Evolutionary conservation across 2,113 vertebrate species (phyloP).

Genomic region (Elephas maximus): DNA sequence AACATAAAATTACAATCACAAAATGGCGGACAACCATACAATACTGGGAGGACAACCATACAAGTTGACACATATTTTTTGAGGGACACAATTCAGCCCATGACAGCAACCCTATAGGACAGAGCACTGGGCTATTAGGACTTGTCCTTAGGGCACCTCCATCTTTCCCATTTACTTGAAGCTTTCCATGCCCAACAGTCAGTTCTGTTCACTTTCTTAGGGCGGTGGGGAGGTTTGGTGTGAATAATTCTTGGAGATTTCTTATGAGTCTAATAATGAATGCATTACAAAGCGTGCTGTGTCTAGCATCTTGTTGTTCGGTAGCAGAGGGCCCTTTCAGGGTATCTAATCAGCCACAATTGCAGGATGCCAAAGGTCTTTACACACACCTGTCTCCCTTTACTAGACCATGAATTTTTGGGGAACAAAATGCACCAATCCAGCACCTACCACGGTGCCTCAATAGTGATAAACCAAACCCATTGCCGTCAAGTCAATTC

Average conservation of each 20-base stretch:
- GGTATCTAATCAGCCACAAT: not conserved
- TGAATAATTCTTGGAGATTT: not conserved
- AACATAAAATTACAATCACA: too few species aligned
- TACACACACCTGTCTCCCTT: not conserved
- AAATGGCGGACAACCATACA: too few species aligned
- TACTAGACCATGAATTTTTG: not conserved
- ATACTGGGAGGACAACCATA: too few species aligned
- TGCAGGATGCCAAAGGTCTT: not conserved
- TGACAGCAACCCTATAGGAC: too few species aligned
- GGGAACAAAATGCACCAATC: not conserved
- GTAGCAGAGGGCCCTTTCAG: not conserved
- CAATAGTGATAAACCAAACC: not conserved
- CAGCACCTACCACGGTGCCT: not conserved
- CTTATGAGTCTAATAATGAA: not conserved
- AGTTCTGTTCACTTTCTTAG: not conserved
- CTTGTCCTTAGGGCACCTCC: not conserved
- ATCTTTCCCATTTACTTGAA: not conserved
- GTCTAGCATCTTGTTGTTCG: not conserved
- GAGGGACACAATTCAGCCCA: too few species aligned
- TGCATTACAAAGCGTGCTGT: not conserved
- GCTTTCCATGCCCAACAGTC: not conserved
- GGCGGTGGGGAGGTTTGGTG: not conserved
- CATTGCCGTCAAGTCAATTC: too few species aligned
- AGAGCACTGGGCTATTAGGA: too few species aligned
- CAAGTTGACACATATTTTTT: too few species aligned